Evolutionary conservation across 1,140 invertebrate species (phyloP).

Genomic region (Drosophila teissieri): DNA sequence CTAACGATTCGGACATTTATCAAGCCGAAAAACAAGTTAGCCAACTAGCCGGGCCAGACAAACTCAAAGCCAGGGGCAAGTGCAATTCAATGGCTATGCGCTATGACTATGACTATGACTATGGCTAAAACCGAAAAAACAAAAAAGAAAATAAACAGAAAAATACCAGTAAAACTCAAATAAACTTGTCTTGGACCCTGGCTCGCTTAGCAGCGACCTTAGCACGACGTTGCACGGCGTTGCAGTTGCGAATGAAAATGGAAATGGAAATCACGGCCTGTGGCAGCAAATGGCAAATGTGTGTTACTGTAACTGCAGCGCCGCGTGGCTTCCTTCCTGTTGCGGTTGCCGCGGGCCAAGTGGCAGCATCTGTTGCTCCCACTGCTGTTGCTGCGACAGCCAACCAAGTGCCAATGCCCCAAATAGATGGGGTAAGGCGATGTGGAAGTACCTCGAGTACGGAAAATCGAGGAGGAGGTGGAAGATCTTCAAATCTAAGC

Average conservation of each 20-base stretch:
- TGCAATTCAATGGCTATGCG: conserved; percentile 63
- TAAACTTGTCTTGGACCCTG: conserved; percentile 76
- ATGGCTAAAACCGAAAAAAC: conserved; percentile 33
- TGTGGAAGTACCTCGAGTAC: neutral
- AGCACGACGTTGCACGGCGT: conserved; percentile 25
- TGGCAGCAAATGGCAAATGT: conserved; percentile 73
- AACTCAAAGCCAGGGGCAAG: conserved; percentile 81
- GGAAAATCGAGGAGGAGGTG: neutral
- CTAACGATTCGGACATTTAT: conserved; percentile 58
- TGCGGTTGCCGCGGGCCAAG: conserved; percentile 35
- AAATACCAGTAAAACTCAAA: conserved; percentile 38
- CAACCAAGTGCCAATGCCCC: conserved; percentile 9
- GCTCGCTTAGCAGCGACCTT: conserved; percentile 62
- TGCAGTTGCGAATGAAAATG: conserved; percentile 39
- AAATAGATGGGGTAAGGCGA: conserved; percentile 23
- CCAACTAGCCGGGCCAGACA: conserved; percentile 56
- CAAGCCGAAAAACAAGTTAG: conserved; percentile 66
- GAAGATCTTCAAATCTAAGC: too few relatives aligned
- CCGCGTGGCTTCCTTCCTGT: conserved; percentile 65
- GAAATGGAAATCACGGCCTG: conserved; percentile 73
- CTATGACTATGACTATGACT: conserved; percentile 55
- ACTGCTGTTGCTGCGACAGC: conserved; percentile 14
- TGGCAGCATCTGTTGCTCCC: conserved; percentile 13
- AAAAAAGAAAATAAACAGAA: conserved; percentile 19
- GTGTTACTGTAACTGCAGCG: conserved; percentile 79